These are phyloP conservation scores for Drosophila cyrtoloma DNA, from an alignment of 2,888 invertebrate genomes.

Conservation along the genomic window DNA sequence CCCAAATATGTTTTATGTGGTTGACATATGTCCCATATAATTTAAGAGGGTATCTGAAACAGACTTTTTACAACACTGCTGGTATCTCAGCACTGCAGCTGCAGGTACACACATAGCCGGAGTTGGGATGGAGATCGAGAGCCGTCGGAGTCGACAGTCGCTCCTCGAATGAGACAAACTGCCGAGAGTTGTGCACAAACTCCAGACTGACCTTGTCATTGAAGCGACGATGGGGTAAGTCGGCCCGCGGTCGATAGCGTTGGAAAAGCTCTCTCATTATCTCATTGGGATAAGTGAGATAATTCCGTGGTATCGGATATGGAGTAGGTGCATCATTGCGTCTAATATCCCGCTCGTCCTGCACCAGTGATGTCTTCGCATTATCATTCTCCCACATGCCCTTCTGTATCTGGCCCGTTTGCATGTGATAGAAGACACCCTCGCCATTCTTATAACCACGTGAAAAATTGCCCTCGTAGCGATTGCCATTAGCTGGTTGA, in stretches of 20 bases:
- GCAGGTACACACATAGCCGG: conserved; percentile 60
- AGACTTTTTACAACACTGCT: background rate
- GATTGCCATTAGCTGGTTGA: conserved; percentile 81
- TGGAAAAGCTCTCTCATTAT: conserved; percentile 76
- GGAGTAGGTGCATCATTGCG: conserved; percentile 66
- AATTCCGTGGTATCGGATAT: conserved; percentile 74
- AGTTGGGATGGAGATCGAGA: conserved; percentile 53
- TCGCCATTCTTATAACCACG: conserved; percentile 84
- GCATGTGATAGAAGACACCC: conserved; percentile 82
- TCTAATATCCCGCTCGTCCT: conserved; percentile 76
- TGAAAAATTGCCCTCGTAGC: conserved; percentile 83
- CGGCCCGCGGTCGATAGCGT: conserved; percentile 59
- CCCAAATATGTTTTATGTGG: conserved; percentile 30
- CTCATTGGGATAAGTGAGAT: conserved; percentile 75
- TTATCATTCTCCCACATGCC: conserved; percentile 83
- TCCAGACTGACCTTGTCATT: conserved; percentile 70
- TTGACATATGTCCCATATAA: background rate
- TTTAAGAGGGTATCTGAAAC: background rate
- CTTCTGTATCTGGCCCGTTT: conserved; percentile 84
- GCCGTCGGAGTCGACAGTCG: conserved; percentile 41
- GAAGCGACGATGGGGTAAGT: conserved; percentile 66
- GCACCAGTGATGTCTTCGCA: conserved; percentile 80
- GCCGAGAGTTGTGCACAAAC: conserved; percentile 62
- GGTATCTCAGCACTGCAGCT: conserved; percentile 29
- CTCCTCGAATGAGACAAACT: conserved; percentile 69